Evolutionary conservation across 2,113 vertebrate species (phyloP), one percentile per base, ranked within the genome.

Genomic region (Brachionichthys hirsutus): DNA sequence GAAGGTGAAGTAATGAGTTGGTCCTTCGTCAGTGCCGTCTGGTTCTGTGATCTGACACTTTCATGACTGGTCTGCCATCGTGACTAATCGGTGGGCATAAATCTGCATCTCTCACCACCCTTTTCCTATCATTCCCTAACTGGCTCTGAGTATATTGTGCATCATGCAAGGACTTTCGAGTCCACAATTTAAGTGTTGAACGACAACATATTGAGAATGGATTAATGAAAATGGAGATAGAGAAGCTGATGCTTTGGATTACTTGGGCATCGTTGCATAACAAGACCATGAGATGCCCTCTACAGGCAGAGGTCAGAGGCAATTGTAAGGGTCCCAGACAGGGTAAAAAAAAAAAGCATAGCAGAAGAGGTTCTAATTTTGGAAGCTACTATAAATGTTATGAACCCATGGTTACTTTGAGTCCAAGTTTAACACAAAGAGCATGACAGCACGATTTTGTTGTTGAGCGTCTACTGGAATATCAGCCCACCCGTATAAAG

Each of bases 391-490:
- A 64, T 68, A 74, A 66, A 52, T 56, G 22, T 57, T 47, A 58
- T 78, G 69, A 82, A 67, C 57, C 82, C 62, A 74, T 69, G 19
- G 42, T 30, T 43, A 55, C 69, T 10, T 22, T 1, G 18, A 17
- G 52, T 54, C 64, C 35, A 67, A 40, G 45, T 73, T 16, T 22
- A 41, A 73, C 54, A 73, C 54, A 78, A 61, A 75, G 62, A 35
- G 3, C 44, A 46, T 60, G 55, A 61, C 58, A 77, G 53, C 44
- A 30, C 75, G 83, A 73, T 50, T 75, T 48, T 75, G 51, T 64
- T 69, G 58, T 62, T 62, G 52, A 73, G 61, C 10, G 64, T 59
- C 54, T 67, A 12, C 65, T 56, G 65, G 78, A 83, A 86, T 87
- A 74, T 74, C 51, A 70, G 20, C 46, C 11, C 22, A 10, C 43